Base-by-base conservation (phyloP, 2,888 invertebrate genomes). In the Napeogenes inachia region DNA sequence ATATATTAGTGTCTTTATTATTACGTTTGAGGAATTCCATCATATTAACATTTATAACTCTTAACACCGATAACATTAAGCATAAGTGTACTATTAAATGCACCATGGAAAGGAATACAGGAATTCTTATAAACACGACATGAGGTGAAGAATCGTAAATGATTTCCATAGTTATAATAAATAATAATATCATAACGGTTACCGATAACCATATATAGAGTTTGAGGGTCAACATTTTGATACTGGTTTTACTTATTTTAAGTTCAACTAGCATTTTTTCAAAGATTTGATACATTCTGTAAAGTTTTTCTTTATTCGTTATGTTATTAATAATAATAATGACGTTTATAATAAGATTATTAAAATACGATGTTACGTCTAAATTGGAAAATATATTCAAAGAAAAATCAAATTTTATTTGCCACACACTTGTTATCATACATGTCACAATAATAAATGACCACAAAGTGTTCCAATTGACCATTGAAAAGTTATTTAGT, bases 71-170 rank as follows among this genome's bases (percentile, higher is more conserved):
- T 10, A 78, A 62, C 50, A 80, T 64, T 13, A 82, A 55, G 61
- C 70, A 76, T 10, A 84, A 68, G 63, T 85, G 80, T 61, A 79
- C 63, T 32, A 75, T 65, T 54, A 84, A 73, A 71, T 85, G 81
- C 42, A 73, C 65, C 21, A 73, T 64, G 3, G 78, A 70, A 33
- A 85, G 67, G 71, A 76, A 81, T 8, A 73, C 70, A 2, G 82
- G 84, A 53, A 81, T 75, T 67, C 74, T 75, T 56, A 78, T 70
- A 4, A 81, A 4, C 57, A 80, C 60, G 10, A 73, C 65, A 54
- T 67, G 75, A 0, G 82, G 77, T 10, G 76, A 72, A 50, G 68
- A 54, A 6, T 59, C 65, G 21, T 65, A 64, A 4, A 75, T 0
- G 21, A 80, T 63, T 71, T 83, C 84, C 56, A 77, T 38, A 21